Base-by-base conservation (phyloP, 92 coral and sea anemone genomes). In the Meandrina meandrites region DNA sequence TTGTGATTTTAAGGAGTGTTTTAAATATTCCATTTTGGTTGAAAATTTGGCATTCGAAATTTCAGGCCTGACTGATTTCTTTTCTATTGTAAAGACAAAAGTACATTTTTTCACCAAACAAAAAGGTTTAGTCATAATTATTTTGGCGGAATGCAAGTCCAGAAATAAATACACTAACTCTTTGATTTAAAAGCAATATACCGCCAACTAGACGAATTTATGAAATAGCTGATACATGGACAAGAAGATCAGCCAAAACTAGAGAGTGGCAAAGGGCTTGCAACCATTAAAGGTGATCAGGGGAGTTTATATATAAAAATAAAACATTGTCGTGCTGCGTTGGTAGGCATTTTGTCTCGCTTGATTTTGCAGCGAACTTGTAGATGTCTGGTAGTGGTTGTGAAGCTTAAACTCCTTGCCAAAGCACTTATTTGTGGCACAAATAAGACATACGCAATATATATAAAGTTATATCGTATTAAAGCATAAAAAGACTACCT, bases 21-120 rank as follows among this genome's bases (percentile, higher is more conserved):
- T 37, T 66, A 64, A 79, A 64, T 66, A 66, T 66, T 81, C 85
- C 22, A 24, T 64, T 56, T 81, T 81, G 85, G 24, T 8, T 37
- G 28, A 16, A 16, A 19, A 50, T 47, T 30, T 42, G 76, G 35
- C 50, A 47, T 82, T 68, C 86, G 70, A 10, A 32, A 45, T 17
- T 47, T 48, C 57, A 45, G 53, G 77, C 64, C 78, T 70, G 77
- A 17, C 31, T 32, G 60, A 32, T 67, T 66, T 81, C 57, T 24
- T 19, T 24, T 40, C 40, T 58, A 79, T 21, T 56, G 50, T 31
- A 40, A 24, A 58, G 11, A 21, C 27, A 60, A 34, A 34, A 60
- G 51, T 13, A 51, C 10, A 36, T 79, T 57, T 37, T 40, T 7
- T 17, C 75, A 34, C 8, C 8, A 34, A 66, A 81, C 76, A 67